phyloP scores from a whole-genome alignment of 1,140 invertebrate genomes.

The Diorhabda sublineata region DNA sequence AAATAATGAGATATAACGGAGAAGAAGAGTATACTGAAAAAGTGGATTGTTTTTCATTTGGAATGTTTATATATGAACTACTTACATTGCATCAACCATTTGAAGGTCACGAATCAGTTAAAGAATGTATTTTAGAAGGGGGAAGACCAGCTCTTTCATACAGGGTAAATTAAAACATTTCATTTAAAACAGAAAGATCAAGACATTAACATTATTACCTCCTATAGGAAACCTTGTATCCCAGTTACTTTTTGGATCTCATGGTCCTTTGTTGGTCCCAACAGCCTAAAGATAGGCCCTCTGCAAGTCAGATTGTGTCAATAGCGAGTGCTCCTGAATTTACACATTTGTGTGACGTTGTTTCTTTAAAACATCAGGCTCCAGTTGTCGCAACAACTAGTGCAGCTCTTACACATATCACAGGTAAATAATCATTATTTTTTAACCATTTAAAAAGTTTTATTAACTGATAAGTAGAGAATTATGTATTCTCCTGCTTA shows the following conservation, averaged over 20 bases:
- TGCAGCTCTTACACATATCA: conserved; percentile 42
- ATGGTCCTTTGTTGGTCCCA: conserved; percentile 96
- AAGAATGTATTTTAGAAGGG: conserved; percentile 93
- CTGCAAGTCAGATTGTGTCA: conserved; percentile 88
- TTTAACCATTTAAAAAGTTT: too few relatives aligned
- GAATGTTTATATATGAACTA: conserved; percentile 98
- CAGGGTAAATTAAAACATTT: conserved; percentile 53
- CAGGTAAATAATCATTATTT: conserved; percentile 31
- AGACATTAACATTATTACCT: too few relatives aligned
- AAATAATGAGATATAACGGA: conserved; percentile 96
- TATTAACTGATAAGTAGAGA: too few relatives aligned
- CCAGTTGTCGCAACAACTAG: conserved; percentile 55
- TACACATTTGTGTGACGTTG: conserved; percentile 79
- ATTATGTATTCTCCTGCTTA: too few relatives aligned
- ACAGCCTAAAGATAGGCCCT: conserved; percentile 79
- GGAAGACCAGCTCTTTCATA: conserved; percentile 82
- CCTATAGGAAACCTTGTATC: conserved; percentile 68
- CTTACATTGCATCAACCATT: conserved; percentile 91
- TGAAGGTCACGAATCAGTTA: conserved; percentile 91
- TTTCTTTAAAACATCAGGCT: conserved; percentile 59
- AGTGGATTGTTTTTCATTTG: conserved; percentile 98
- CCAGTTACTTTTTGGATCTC: conserved; percentile 86
- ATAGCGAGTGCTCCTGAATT: conserved; percentile 91
- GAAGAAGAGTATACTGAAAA: conserved; percentile 99
- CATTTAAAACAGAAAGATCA: too few relatives aligned